phyloP scores from a whole-genome alignment of 2,888 invertebrate species.

The Synergus itoensis region DNA sequence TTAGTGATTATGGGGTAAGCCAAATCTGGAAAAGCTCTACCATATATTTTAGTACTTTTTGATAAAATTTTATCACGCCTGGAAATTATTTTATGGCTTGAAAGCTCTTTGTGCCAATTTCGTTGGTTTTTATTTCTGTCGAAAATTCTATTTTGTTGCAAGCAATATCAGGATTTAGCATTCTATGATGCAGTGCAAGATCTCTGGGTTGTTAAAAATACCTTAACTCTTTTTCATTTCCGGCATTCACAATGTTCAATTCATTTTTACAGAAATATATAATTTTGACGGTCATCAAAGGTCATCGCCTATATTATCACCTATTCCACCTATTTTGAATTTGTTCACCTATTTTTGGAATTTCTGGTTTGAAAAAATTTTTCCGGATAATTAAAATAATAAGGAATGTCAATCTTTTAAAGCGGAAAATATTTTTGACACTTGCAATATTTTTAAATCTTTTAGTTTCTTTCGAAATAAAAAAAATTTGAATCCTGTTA shows the following conservation, averaged over 20 bases:
- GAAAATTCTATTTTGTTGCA: not conserved
- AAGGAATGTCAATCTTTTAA: no score
- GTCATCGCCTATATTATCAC: no score
- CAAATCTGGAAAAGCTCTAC: not conserved
- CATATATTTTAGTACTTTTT: not conserved
- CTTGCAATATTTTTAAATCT: no score
- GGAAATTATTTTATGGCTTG: not conserved
- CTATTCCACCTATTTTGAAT: no score
- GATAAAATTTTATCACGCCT: not conserved
- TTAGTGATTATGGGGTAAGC: conserved; percentile 6
- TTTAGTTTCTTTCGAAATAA: no score
- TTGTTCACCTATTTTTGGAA: no score
- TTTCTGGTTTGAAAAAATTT: no score
- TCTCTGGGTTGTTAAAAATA: conserved; percentile 6
- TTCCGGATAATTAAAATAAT: no score
- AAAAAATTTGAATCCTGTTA: no score
- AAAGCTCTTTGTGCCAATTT: not conserved
- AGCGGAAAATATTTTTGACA: no score
- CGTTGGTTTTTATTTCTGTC: not conserved
- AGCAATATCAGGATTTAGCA: not conserved
- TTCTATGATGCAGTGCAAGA: not conserved
- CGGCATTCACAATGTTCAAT: not conserved
- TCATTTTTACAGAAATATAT: not conserved
- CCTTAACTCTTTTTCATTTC: not conserved
- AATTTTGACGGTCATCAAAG: not conserved